Conservation (phyloP, 2,797 vertebrate genomes). For the Crypturellus tataupa region DNA sequence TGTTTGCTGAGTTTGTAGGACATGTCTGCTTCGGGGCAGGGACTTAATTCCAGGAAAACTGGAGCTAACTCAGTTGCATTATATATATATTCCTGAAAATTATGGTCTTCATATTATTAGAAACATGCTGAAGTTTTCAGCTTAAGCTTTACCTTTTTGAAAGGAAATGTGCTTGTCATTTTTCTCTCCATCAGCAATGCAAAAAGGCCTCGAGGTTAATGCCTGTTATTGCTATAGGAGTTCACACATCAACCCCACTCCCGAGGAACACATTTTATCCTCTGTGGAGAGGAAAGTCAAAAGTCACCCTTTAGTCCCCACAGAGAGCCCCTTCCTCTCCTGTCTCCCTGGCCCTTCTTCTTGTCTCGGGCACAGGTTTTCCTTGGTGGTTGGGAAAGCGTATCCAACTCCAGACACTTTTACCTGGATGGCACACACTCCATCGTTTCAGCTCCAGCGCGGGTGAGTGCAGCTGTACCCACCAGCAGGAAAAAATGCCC, state of each 20-base stretch:
- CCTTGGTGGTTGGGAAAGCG: too few species aligned
- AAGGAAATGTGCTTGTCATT: not conserved
- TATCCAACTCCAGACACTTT: too few species aligned
- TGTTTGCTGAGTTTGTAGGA: conserved; percentile 27
- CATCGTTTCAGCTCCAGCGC: too few species aligned
- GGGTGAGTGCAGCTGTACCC: not conserved
- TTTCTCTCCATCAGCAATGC: not conserved
- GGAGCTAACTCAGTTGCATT: not conserved
- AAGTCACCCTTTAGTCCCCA: not conserved
- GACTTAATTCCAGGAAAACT: not conserved
- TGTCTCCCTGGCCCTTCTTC: too few species aligned
- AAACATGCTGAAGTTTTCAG: not conserved
- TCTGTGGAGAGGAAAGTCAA: not conserved
- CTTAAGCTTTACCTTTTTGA: not conserved
- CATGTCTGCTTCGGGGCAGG: not conserved
- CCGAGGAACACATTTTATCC: too few species aligned
- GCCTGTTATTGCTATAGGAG: not conserved
- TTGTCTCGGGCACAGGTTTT: too few species aligned
- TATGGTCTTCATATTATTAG: not conserved
- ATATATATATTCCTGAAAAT: not conserved
- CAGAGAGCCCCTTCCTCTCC: not conserved
- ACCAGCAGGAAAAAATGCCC: not conserved
- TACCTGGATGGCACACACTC: too few species aligned
- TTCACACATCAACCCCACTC: not conserved
- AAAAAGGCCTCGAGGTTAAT: not conserved